These are phyloP conservation scores for Plagiodera versicolora DNA, from an alignment of 2,888 invertebrate genomes.

Conservation along the genomic window DNA sequence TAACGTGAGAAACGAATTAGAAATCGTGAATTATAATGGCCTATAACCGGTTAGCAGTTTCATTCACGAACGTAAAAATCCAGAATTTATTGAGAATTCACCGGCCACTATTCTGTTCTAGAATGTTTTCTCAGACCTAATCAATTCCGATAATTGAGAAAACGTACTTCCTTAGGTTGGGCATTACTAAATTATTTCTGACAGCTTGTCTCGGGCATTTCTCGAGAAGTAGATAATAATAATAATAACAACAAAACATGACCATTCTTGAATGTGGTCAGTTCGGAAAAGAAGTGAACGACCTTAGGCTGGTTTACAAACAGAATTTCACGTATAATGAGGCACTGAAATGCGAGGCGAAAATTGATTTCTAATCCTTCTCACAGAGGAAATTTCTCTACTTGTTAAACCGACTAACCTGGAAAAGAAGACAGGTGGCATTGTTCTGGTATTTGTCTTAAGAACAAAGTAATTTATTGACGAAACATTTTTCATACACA, in stretches of 20 bases:
- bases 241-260: background rate
- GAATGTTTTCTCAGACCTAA: background rate
- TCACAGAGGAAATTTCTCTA: too few species aligned
- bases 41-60: background rate
- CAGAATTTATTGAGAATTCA: background rate
- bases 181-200: background rate
- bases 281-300: background rate
- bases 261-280: background rate
- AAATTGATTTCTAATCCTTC: background rate
- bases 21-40: background rate
- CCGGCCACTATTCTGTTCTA: background rate
- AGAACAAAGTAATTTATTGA: too few species aligned
- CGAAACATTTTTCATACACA: too few species aligned
- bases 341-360: background rate
- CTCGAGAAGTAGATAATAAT: too few species aligned
- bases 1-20: background rate
- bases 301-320: background rate
- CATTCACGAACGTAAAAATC: background rate
- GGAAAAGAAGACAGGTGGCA: too few species aligned
- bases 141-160: background rate
- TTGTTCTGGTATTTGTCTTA: too few species aligned
- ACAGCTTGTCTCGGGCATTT: background rate
- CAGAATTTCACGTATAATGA: background rate
- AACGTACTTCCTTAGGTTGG: background rate
- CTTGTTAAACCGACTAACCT: too few species aligned